These are phyloP conservation scores for Cancer borealis DNA, from an alignment of 2,888 invertebrate genomes.

Conservation along the genomic window DNA sequence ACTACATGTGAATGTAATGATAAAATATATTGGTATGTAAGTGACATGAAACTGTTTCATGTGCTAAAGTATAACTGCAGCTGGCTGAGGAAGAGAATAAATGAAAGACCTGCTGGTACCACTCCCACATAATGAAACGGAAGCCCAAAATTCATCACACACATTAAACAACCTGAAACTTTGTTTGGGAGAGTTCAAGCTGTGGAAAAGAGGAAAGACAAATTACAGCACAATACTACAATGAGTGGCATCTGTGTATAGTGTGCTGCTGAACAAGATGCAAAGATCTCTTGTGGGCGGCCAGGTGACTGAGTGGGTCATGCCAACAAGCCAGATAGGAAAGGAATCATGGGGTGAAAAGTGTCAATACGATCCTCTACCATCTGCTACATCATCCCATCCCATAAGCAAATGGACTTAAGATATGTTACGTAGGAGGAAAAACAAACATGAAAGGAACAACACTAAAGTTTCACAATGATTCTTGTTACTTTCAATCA, in stretches of 20 bases:
- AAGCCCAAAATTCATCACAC: not conserved
- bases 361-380: not conserved
- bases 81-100: not conserved
- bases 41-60: not conserved
- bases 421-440: not conserved
- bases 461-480: not conserved
- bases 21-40: not conserved
- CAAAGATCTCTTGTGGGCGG: not conserved
- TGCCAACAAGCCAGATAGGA: conserved; percentile 3
- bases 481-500: not conserved
- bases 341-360: not conserved
- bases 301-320: not conserved
- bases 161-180: not conserved
- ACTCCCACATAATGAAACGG: conserved; percentile 3
- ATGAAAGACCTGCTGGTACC: not conserved
- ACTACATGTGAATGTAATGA: not conserved
- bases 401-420: not conserved
- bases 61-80: not conserved
- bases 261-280: not conserved
- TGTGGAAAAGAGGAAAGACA: conserved; percentile 22
- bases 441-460: not conserved
- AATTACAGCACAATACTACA: conserved; percentile 21
- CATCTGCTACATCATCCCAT: not conserved
- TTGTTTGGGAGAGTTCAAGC: conserved; percentile 3
- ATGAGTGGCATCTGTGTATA: not conserved